Evolutionary conservation across 2,888 invertebrate species (phyloP).

Genomic region (Drosophila greeni): DNA sequence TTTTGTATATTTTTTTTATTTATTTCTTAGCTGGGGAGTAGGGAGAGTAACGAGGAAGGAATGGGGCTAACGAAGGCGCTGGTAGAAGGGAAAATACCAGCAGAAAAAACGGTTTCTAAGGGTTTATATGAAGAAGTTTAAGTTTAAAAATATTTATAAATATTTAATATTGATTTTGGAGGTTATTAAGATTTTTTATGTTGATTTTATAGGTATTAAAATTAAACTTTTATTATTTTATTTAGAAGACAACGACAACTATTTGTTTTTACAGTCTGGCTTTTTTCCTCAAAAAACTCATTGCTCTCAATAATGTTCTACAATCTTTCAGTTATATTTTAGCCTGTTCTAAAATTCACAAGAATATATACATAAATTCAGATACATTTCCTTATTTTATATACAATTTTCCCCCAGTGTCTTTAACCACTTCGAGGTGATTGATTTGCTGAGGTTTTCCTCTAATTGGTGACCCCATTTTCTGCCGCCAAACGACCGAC

Average conservation of each 20-base stretch:
- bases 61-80: slow-evolving; percentile 10
- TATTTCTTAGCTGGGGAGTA: not conserved
- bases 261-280: not conserved
- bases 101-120: not conserved
- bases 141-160: not conserved
- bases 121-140: not conserved
- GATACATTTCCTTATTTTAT: not conserved
- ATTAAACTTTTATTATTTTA: not conserved
- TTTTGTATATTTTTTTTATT: not conserved
- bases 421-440: slow-evolving; percentile 20
- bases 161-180: not conserved
- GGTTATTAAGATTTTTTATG: too few species aligned
- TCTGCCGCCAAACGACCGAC: not conserved
- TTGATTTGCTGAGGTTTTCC: slow-evolving; percentile 28
- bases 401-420: slow-evolving; percentile 8
- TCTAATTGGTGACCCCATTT: slow-evolving; percentile 35
- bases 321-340: too few species aligned
- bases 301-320: too few species aligned
- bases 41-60: not conserved
- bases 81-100: not conserved
- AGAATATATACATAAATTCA: not conserved
- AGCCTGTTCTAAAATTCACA: too few species aligned
- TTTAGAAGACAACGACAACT: not conserved
- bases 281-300: not conserved
- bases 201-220: not conserved